phyloP scores from a whole-genome alignment of 2,113 vertebrate genomes.

The Ascaphus truei region DNA sequence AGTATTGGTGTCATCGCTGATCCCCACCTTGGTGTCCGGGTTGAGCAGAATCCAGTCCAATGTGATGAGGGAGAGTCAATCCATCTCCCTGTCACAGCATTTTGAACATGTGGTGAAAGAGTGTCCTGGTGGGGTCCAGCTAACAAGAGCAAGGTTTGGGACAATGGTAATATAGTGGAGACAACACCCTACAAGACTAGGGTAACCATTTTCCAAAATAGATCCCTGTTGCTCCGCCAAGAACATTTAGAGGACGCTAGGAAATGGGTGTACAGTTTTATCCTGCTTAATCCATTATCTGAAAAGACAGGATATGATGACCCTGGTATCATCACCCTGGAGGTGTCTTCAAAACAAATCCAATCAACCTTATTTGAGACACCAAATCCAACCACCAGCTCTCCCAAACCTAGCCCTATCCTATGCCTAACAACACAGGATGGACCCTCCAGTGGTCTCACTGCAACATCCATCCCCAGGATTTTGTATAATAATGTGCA shows the following conservation, averaged over 20 bases:
- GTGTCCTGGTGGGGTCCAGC: background rate
- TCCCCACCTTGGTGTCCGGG: background rate
- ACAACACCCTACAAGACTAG: background rate
- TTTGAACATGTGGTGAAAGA: too few relatives aligned
- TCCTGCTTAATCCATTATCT: too few relatives aligned
- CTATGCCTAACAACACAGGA: background rate
- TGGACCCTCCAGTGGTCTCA: background rate
- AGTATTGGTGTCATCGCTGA: background rate
- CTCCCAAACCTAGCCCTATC: fast-evolving
- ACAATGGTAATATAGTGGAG: background rate
- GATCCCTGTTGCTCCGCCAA: background rate
- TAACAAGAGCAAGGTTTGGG: background rate
- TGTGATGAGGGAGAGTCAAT: background rate
- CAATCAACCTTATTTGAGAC: too few relatives aligned
- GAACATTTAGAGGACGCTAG: background rate
- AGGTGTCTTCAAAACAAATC: background rate
- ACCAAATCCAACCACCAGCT: background rate
- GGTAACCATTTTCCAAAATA: background rate
- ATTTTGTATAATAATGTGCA: background rate
- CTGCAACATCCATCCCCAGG: background rate
- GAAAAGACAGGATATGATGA: too few relatives aligned
- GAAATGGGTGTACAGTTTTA: background rate
- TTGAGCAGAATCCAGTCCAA: background rate
- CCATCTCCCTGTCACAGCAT: too few relatives aligned
- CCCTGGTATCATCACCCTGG: too few relatives aligned